Conservation (phyloP, 2,888 invertebrate species). For the Heliconius ethilla region DNA sequence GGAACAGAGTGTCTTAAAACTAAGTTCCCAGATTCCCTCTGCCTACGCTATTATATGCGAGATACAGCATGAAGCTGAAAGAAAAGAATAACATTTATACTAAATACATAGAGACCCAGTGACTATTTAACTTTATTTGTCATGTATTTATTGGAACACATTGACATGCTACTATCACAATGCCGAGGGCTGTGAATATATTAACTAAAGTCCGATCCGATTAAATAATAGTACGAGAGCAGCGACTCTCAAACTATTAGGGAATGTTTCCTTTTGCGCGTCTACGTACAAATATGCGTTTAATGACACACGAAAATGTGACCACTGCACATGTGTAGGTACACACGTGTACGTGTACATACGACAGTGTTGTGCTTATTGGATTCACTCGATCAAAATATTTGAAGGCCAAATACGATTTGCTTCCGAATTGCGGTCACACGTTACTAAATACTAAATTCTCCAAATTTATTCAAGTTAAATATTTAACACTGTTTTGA, state of each 20-base stretch:
- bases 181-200: background rate
- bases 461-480: slow-evolving; percentile 7
- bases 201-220: slow-evolving; percentile 5
- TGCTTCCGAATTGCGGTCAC: background rate
- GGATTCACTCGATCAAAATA: slow-evolving; percentile 15
- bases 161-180: no score
- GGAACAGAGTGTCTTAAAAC: no score
- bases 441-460: slow-evolving; percentile 12
- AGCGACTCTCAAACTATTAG: background rate
- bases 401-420: slow-evolving; percentile 21
- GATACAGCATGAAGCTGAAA: no score
- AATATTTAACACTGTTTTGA: background rate
- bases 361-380: slow-evolving; percentile 1
- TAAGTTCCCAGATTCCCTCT: no score
- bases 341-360: no score
- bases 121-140: background rate
- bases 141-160: background rate
- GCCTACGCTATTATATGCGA: no score
- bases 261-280: slow-evolving; percentile 12
- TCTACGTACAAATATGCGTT: slow-evolving; percentile 15
- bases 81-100: background rate
- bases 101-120: background rate
- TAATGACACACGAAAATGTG: slow-evolving; percentile 18
- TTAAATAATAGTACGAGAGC: background rate
- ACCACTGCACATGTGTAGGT: background rate